Base-by-base conservation (phyloP, 2,888 invertebrate species). In the Terebella lapidaria region DNA sequence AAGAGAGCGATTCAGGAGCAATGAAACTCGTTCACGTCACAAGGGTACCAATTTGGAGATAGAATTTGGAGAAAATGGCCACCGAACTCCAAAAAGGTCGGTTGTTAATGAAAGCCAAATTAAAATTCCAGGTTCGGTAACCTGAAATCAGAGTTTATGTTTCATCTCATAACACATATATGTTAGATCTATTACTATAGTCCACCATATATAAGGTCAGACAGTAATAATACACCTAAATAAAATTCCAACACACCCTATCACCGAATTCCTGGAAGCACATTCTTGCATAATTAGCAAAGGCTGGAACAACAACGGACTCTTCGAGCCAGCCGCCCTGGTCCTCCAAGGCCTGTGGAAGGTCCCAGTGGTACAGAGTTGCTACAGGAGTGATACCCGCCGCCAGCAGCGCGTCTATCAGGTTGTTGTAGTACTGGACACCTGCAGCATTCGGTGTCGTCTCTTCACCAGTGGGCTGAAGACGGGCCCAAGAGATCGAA, bases 401-500 rank as follows among this genome's bases (percentile, higher is more conserved):
- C 1, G 78, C 82, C 5, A 87, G 66, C 4, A 91, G 82, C 70
- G 87, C 88, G 71, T 89, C 83, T 57, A 91, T 87, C 54, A 91
- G 78, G 68, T 87, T 85, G 71, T 85, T 86, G 75, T 92, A 92
- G 77, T 89, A 89, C 4, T 51, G 45, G 1, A 65, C 22, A 4
- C 63, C 65, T 4, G 29, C 54, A 2, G 84, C 83, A 30, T 83
- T 81, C 72, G 88, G 91, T 81, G 3, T 46, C 10, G 22, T 28
- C 18, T 26, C 25, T 25, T 52, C 42, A 0, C 65, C 90, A 3
- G 82, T 84, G 0, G 90, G 89, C 63, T 90, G 80, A 54, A 90
- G 82, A 55, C 90, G 81, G 0, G 87, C 79, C 90, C 90, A 90
- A 0, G 88, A 86, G 27, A 81, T 65, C 0, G 79, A 79, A 59